Evolutionary conservation across 1,140 invertebrate genomes (phyloP), one percentile per base, ranked within the genome.

Genomic region (Meteorus sp.): DNA sequence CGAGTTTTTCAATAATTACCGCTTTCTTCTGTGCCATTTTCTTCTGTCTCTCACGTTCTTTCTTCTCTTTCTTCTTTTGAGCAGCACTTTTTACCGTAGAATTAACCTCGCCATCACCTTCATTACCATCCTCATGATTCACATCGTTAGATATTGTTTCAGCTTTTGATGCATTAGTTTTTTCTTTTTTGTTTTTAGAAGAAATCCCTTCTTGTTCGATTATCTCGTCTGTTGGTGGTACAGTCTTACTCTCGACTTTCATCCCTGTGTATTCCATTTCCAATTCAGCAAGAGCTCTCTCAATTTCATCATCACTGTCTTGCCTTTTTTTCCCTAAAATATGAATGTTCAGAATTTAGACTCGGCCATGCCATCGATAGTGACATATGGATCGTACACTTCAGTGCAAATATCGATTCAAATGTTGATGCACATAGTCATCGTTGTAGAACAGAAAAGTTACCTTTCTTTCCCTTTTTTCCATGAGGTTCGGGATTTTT

Each of bases 21-120:
- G 68, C 62, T 65, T 87, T 88, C 61, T 86, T 88, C 33, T 81
- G 80, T 43, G 86, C 84, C 60, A 82, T 66, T 71, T 89, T 88
- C 31, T 93, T 91, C 48, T 84, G 81, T 65, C 91, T 93, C 68
- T 93, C 88, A 29, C 89, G 83, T 76, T 93, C 90, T 71, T 92
- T 92, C 64, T 93, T 93, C 65, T 93, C 90, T 70, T 92, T 92
- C 64, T 91, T 92, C 73, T 93, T 93, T 69, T 91, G 89, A 11
- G 91, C 90, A 15, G 91, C 89, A 19, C 89, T 87, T 79, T 93
- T 93, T 17, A 93, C 85, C 8, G 88, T 89, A 23, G 79, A 66
- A 54, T 81, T 83, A 58, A 72, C 76, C 37, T 71, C 75, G 48
- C 81, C 82, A 52, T 79, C 77, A 35, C 75, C 74, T 44, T 79